phyloP scores from a whole-genome alignment of 2,113 vertebrate genomes.

The Buteo buteo region DNA sequence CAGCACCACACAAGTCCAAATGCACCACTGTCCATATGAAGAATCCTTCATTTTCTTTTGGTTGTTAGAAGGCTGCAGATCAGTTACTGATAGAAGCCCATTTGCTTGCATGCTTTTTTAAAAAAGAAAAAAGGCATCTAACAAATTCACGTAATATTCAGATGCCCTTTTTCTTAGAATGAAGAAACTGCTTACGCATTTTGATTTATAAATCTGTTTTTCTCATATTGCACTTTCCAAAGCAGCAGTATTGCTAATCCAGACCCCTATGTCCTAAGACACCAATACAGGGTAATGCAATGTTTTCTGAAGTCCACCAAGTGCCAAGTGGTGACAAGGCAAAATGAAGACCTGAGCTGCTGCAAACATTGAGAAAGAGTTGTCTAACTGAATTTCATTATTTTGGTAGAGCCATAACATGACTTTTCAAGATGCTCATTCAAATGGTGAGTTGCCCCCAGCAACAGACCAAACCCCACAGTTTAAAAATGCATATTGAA shows the following conservation, averaged over 20 bases:
- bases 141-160: background rate
- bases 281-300: fast-evolving
- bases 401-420: background rate
- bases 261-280: background rate
- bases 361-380: background rate
- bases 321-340: background rate
- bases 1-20: background rate
- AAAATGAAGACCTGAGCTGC: background rate
- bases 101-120: background rate
- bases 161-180: background rate
- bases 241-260: background rate
- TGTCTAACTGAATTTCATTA: background rate
- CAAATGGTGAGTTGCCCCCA: background rate
- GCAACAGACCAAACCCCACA: background rate
- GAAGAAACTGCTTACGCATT: background rate
- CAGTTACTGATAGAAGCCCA: background rate
- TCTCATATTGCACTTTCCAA: background rate
- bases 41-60: background rate
- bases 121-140: background rate
- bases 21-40: background rate
- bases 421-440: background rate
- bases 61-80: background rate
- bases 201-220: background rate
- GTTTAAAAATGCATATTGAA: background rate
- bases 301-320: background rate